These are phyloP conservation scores for Trichechus manatus DNA, from an alignment of 2,113 vertebrate species.

Conservation along the genomic window DNA sequence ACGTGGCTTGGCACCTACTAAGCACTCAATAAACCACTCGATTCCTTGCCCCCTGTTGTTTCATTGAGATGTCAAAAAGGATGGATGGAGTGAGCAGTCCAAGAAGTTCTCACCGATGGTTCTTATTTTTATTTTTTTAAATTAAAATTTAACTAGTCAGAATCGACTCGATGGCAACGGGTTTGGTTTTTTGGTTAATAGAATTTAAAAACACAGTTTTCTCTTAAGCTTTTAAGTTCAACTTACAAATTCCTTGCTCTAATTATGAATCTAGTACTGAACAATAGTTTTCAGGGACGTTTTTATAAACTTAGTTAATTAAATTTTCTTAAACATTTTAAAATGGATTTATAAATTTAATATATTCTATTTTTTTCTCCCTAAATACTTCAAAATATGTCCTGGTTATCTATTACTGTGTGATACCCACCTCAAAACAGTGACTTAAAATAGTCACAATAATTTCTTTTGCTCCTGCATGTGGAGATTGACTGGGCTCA, in stretches of 20 bases:
- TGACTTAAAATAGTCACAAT: not conserved
- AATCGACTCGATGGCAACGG: no score
- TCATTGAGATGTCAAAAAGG: slow-evolving; percentile 27
- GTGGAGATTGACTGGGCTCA: not conserved
- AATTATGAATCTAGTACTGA: not conserved
- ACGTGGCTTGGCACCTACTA: not conserved
- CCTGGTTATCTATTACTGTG: not conserved
- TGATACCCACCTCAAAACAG: not conserved
- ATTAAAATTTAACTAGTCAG: not conserved
- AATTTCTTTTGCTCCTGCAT: not conserved
- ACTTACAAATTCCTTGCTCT: slow-evolving; percentile 12
- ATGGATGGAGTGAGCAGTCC: not conserved
- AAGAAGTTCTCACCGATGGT: not conserved
- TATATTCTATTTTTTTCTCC: slow-evolving; percentile 13
- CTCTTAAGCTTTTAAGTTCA: slow-evolving; percentile 28
- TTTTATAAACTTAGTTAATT: slow-evolving; percentile 29
- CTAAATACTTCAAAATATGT: not conserved
- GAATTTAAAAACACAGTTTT: slow-evolving; percentile 33
- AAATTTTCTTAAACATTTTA: slow-evolving; percentile 27
- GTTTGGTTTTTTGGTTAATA: not conserved
- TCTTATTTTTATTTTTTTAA: not conserved
- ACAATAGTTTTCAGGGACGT: slow-evolving; percentile 10
- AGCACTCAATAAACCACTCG: slow-evolving; percentile 20
- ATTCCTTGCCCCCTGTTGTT: not conserved
- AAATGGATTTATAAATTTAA: slow-evolving; percentile 44